Base-by-base conservation (phyloP, 2,797 vertebrate species). In the Aphelocoma californica region DNA sequence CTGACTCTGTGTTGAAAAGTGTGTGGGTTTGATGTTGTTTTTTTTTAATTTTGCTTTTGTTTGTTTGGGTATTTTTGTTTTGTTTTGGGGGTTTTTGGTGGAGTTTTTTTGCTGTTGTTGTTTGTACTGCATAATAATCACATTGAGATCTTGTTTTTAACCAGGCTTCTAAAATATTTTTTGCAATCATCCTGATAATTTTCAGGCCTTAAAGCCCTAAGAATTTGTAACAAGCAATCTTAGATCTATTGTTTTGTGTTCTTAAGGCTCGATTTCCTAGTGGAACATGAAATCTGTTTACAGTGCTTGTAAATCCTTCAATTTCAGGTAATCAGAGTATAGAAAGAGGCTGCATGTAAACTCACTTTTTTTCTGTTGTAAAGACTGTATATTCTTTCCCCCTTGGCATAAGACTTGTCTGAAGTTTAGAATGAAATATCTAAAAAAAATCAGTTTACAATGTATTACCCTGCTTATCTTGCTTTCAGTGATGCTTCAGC, bases 61-160 rank as follows among this genome's bases (percentile, higher is more conserved):
- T 62, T 29, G 26, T 10, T 61, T 61, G 57, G 34, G 23, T 9
- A 18, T 25, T 58, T 71, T 28, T 4, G 9, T 31, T 34, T 70
- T 19, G 3, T 21, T 47, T 38, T 17, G 23, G 18, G 12, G 6
- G 7, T 1, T 20, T 73, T 84, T 48, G 29, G 16, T 29, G 16
- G 13, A 13, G 1, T 4, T 53, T 45, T 42, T 8, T 73, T 44
- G 4, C 66, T 60, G 9, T 9, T 38, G 4, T 51, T 51, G 81
- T 97, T 91, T 95, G 47, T 86, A 47, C 81, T 91, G 73, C 53
- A 50, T 84, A 65, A 2, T 96, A 95, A 94, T 96, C 57, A 31
- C 64, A 91, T 34, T 50, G 57, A 97, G 65, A 93, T 95, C 71
- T 95, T 95, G 69, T 95, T 96, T 97, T 97, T 86, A 92, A 83